Evolutionary conservation across 2,113 vertebrate genomes (phyloP).

Genomic region (Sardina pilchardus): DNA sequence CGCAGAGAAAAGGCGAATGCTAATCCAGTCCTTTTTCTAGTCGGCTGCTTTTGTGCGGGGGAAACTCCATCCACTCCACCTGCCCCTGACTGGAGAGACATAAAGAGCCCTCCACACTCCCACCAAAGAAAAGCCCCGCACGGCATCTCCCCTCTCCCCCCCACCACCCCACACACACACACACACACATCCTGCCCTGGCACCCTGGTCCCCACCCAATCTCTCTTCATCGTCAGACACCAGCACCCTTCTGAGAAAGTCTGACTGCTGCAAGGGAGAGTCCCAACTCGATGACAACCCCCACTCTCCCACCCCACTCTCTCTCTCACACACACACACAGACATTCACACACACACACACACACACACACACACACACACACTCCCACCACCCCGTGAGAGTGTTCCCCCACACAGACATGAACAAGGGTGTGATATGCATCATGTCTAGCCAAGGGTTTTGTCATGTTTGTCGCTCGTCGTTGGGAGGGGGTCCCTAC

Average conservation of each 20-base stretch:
- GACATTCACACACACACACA: background rate
- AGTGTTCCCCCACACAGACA: slow-evolving; percentile 24
- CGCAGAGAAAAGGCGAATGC: background rate
- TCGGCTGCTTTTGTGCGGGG: slow-evolving; percentile 35
- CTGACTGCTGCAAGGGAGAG: background rate
- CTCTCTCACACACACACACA: background rate
- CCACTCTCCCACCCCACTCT: background rate
- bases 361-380: slow-evolving; percentile 31
- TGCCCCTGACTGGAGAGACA: slow-evolving; percentile 19
- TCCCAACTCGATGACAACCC: background rate
- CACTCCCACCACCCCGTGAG: slow-evolving; percentile 13
- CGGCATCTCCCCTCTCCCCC: too few relatives aligned
- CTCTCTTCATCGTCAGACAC: background rate
- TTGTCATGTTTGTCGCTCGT: background rate
- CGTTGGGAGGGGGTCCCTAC: background rate
- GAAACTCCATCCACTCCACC: slow-evolving; percentile 14
- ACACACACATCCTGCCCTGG: background rate
- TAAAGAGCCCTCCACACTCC: slow-evolving; percentile 13
- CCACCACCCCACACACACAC: too few relatives aligned
- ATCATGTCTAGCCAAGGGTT: slow-evolving; percentile 26
- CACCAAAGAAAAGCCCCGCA: background rate
- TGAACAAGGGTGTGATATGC: slow-evolving; percentile 23
- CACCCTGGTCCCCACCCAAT: background rate
- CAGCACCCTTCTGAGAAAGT: slow-evolving; percentile 2
- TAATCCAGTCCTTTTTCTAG: slow-evolving; percentile 23